phyloP scores from a whole-genome alignment of 2,113 vertebrate species.

The Alosa alosa region DNA sequence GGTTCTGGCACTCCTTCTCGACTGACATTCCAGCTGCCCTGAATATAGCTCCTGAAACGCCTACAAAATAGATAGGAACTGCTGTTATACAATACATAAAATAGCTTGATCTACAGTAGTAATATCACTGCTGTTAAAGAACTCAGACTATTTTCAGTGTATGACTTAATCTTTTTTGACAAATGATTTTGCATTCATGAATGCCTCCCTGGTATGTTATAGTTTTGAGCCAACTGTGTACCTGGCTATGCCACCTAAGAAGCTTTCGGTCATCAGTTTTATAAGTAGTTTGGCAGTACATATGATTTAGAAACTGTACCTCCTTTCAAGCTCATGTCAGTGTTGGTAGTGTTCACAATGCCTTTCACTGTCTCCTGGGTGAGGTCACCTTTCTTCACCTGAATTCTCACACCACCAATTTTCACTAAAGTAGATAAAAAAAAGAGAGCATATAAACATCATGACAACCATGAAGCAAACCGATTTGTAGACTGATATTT shows the following conservation, averaged over 20 bases:
- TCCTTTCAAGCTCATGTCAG: constrained; percentile 42
- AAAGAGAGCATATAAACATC: neutral
- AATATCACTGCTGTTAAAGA: neutral
- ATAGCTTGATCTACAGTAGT: neutral
- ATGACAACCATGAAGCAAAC: neutral
- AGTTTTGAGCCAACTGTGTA: neutral
- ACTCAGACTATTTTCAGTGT: neutral
- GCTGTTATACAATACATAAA: neutral
- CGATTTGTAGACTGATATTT: neutral
- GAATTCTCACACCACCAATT: constrained; percentile 48
- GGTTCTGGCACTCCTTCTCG: constrained; percentile 47
- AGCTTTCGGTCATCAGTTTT: neutral
- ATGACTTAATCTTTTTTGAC: neutral
- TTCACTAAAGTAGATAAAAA: constrained; percentile 44
- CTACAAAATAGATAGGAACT: constrained; percentile 38
- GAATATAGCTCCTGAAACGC: constrained; percentile 60
- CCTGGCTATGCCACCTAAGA: neutral
- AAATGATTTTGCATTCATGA: too few species aligned
- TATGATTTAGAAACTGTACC: constrained; percentile 36
- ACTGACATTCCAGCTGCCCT: constrained; percentile 52
- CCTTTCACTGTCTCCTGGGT: constrained; percentile 48
- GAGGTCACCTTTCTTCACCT: constrained; percentile 56
- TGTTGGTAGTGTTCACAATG: constrained; percentile 60
- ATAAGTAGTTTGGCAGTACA: neutral
- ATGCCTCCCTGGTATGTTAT: too few species aligned